These are phyloP conservation scores for Pangasius larnaudii DNA, from an alignment of 2,797 vertebrate genomes.

Conservation along the genomic window DNA sequence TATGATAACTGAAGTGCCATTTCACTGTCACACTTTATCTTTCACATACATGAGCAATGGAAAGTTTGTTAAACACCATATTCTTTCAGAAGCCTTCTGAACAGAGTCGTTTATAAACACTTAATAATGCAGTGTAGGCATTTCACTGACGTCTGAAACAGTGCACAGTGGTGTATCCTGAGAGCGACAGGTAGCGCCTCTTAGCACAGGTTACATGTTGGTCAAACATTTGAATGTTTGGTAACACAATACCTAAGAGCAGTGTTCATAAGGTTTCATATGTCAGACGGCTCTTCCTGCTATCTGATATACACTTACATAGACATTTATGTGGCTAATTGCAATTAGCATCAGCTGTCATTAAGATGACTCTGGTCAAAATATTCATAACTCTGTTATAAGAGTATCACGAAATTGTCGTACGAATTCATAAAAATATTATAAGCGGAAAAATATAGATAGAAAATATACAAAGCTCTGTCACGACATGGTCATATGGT, in stretches of 20 bases:
- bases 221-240: neutral
- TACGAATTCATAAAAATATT: neutral
- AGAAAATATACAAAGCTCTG: neutral
- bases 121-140: neutral
- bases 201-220: no score
- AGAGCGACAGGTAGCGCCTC: neutral
- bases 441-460: neutral
- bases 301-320: neutral
- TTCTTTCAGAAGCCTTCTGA: neutral
- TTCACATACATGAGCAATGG: neutral
- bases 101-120: neutral
- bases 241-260: neutral
- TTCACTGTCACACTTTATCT: slow-evolving; percentile 21
- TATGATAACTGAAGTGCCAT: neutral
- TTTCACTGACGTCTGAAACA: neutral
- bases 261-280: slow-evolving; percentile 3
- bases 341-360: neutral
- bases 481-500: neutral
- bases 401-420: neutral
- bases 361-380: neutral
- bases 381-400: neutral
- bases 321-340: neutral
- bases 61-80: neutral
- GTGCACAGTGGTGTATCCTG: rapidly evolving
- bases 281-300: neutral